Percentiles rank a stretch among this genome's conserved stretches.
Conservation (phyloP, 2,797 vertebrate genomes). For the Prunella strophiata region DNA sequence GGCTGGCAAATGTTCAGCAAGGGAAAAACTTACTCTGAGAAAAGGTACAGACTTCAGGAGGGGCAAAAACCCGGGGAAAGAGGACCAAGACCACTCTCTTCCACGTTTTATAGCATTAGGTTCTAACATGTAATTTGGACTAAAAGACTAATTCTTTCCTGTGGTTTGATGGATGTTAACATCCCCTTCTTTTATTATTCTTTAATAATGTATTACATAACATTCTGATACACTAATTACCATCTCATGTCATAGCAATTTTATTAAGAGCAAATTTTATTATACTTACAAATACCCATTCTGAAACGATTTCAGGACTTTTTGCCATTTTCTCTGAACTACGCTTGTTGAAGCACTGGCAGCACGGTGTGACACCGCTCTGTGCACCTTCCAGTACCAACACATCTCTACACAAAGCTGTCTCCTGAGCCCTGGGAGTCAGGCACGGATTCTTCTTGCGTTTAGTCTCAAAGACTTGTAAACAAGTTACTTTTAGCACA, state of each 20-base stretch:
- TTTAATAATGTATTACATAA: slow-evolving; percentile 60
- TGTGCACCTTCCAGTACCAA: slow-evolving; percentile 24
- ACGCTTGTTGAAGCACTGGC: slow-evolving; percentile 23
- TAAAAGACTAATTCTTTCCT: slow-evolving; percentile 36
- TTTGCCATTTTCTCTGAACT: slow-evolving; percentile 25
- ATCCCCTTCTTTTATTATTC: neutral
- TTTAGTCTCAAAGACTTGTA: slow-evolving; percentile 65
- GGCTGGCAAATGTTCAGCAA: neutral
- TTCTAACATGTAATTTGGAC: slow-evolving; percentile 18
- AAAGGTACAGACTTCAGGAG: neutral
- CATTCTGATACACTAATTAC: slow-evolving; percentile 58
- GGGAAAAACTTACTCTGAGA: neutral
- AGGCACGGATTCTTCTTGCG: slow-evolving; percentile 64
- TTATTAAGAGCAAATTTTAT: slow-evolving; percentile 36
- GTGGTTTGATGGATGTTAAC: slow-evolving; percentile 7
- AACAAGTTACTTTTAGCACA: slow-evolving; percentile 67
- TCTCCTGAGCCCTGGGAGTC: neutral
- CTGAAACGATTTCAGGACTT: slow-evolving; percentile 4
- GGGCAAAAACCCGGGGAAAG: neutral
- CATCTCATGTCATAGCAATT: slow-evolving; percentile 41
- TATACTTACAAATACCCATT: slow-evolving; percentile 41
- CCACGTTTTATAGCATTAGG: neutral
- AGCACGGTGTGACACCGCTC: neutral
- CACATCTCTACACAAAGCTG: neutral
- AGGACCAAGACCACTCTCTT: neutral